These are phyloP conservation scores for Odontocolon sp. DNA, from an alignment of 2,888 invertebrate genomes.

Conservation along the genomic window DNA sequence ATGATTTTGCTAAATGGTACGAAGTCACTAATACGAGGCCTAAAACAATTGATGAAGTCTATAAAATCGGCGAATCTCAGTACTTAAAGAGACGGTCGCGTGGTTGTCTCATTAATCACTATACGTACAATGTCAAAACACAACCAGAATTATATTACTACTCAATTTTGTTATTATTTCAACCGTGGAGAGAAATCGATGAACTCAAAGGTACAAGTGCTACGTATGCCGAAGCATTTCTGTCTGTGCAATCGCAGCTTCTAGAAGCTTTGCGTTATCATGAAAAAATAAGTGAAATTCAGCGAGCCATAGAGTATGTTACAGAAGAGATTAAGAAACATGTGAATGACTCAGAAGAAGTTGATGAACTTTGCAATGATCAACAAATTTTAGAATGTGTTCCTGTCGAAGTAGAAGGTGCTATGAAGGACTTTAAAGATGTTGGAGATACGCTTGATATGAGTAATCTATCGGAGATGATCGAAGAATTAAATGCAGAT, in stretches of 20 bases:
- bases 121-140: slow-evolving; percentile 53
- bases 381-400: slow-evolving; percentile 58
- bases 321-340: slow-evolving; percentile 58
- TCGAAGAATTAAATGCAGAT: slow-evolving; percentile 58
- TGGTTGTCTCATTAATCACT: too few relatives aligned
- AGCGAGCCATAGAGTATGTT: slow-evolving; percentile 36
- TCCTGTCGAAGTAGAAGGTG: too few relatives aligned
- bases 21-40: too few relatives aligned
- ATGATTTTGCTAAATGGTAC: too few relatives aligned
- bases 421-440: too few relatives aligned
- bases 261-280: slow-evolving; percentile 57
- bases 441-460: slow-evolving; percentile 45
- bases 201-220: slow-evolving; percentile 38
- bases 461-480: slow-evolving; percentile 49
- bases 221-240: slow-evolving; percentile 57
- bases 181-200: too few relatives aligned
- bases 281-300: too few relatives aligned
- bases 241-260: slow-evolving; percentile 42
- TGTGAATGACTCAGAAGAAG: slow-evolving; percentile 57
- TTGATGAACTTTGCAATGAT: slow-evolving; percentile 51
- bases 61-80: too few relatives aligned
- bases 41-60: too few relatives aligned
- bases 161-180: slow-evolving; percentile 65
- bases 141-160: slow-evolving; percentile 63
- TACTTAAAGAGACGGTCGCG: slow-evolving; percentile 59